A percentile compares a stretch with the other conserved stretches of the same genome.
These are phyloP conservation scores for Stigmatopora nigra DNA, from an alignment of 2,113 vertebrate genomes.

Conservation along the genomic window DNA sequence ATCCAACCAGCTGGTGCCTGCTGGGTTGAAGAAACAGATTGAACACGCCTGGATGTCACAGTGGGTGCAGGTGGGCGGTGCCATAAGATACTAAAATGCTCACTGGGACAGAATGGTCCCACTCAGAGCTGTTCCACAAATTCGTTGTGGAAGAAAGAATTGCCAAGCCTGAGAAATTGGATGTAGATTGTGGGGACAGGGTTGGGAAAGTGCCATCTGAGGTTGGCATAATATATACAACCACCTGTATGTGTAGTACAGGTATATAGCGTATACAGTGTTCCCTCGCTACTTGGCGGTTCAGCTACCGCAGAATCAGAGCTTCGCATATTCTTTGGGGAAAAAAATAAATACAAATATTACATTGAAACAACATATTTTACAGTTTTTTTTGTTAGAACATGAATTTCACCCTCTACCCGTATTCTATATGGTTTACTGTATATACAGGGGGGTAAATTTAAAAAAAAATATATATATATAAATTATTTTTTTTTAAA, in stretches of 20 bases:
- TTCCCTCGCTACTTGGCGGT: too few species aligned
- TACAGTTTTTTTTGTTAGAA: too few species aligned
- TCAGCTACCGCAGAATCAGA: too few species aligned
- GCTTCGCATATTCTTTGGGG: too few species aligned
- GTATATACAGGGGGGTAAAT: too few species aligned
- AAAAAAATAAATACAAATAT: too few species aligned
- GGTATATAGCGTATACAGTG: slow-evolving; percentile 23
- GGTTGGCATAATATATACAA: slow-evolving; percentile 17
- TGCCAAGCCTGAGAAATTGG: slow-evolving; percentile 57
- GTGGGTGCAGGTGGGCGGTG: slow-evolving; percentile 47
- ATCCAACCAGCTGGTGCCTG: slow-evolving; percentile 56
- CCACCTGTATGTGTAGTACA: slow-evolving; percentile 34
- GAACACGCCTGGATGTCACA: slow-evolving; percentile 32
- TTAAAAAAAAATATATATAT: too few species aligned
- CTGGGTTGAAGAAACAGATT: slow-evolving; percentile 40
- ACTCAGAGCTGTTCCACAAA: slow-evolving; percentile 18
- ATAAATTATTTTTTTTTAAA: too few species aligned
- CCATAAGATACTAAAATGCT: slow-evolving; percentile 48
- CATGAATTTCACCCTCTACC: too few species aligned
- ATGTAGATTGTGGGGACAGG: slow-evolving; percentile 46
- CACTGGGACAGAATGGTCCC: slow-evolving; percentile 36
- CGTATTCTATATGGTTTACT: too few species aligned
- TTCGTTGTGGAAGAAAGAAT: slow-evolving; percentile 15
- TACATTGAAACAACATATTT: too few species aligned
- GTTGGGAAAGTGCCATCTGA: slow-evolving; percentile 31